Percentiles rank a stretch among this genome's conserved stretches.
Evolutionary conservation across 2,797 vertebrate genomes (phyloP).

Genomic region (Spatula clypeata): DNA sequence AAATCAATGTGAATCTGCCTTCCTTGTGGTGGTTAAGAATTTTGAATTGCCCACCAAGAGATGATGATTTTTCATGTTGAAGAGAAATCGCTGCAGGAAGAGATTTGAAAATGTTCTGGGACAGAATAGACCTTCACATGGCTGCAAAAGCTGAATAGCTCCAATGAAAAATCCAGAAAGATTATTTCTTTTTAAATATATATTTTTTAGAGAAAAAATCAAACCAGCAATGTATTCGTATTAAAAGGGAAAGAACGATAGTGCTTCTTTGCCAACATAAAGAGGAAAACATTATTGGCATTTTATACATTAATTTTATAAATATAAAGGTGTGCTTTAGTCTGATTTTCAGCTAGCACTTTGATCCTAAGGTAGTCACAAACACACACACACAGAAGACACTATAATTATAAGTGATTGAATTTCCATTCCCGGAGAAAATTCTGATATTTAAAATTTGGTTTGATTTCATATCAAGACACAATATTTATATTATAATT

Average conservation of each 20-base stretch:
- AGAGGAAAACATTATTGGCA: background rate
- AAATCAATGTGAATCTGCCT: background rate
- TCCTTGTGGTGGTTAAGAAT: background rate
- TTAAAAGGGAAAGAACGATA: background rate
- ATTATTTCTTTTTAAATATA: background rate
- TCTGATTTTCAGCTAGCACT: background rate
- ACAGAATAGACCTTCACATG: accelerated
- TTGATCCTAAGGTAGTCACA: background rate
- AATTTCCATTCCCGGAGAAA: background rate
- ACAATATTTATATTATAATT: background rate
- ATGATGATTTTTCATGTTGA: background rate
- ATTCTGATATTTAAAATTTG: background rate
- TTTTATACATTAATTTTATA: background rate
- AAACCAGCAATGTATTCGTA: background rate
- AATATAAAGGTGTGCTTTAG: background rate
- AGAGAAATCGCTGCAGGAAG: background rate
- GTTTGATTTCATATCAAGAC: background rate
- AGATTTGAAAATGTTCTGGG: background rate
- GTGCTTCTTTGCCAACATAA: background rate
- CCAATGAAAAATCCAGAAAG: background rate
- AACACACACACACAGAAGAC: background rate
- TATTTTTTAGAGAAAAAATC: background rate
- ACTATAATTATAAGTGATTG: background rate
- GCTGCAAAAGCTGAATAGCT: background rate
- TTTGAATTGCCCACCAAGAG: background rate